phyloP scores from a whole-genome alignment of 2,113 vertebrate genomes.

The Crotophaga sulcirostris region DNA sequence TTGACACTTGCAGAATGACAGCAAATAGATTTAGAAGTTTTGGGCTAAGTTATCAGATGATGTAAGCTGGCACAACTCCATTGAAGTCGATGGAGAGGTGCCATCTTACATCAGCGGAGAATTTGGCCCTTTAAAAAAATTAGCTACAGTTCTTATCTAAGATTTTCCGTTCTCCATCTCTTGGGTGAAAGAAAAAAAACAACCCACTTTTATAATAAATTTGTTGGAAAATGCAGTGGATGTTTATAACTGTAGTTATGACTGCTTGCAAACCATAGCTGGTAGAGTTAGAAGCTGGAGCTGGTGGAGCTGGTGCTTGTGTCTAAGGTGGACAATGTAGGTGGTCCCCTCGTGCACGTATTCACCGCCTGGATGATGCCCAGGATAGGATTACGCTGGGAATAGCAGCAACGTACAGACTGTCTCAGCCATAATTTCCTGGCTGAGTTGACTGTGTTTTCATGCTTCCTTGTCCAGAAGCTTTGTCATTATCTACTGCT shows the following conservation, averaged over 20 bases:
- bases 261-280: background rate
- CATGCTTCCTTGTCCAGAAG: conserved; percentile 51
- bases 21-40: conserved; percentile 43
- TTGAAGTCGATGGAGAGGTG: conserved; percentile 18
- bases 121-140: conserved; percentile 43
- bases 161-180: conserved; percentile 56
- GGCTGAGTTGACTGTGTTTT: conserved; percentile 32
- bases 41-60: conserved; percentile 49
- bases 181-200: background rate
- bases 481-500: conserved; percentile 64
- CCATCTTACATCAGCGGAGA: conserved; percentile 58
- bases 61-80: conserved; percentile 58
- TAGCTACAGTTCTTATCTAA: conserved; percentile 17
- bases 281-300: background rate
- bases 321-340: background rate
- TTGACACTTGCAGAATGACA: conserved; percentile 35
- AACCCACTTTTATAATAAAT: background rate
- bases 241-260: background rate
- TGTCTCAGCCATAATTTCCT: conserved; percentile 64
- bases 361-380: conserved; percentile 22
- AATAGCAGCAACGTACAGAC: conserved; percentile 33
- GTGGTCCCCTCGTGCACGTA: background rate
- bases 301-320: background rate
- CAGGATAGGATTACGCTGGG: conserved; percentile 36
- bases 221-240: background rate